Base-by-base conservation (phyloP, 2,113 vertebrate genomes). In the Hydrolagus affinis region DNA sequence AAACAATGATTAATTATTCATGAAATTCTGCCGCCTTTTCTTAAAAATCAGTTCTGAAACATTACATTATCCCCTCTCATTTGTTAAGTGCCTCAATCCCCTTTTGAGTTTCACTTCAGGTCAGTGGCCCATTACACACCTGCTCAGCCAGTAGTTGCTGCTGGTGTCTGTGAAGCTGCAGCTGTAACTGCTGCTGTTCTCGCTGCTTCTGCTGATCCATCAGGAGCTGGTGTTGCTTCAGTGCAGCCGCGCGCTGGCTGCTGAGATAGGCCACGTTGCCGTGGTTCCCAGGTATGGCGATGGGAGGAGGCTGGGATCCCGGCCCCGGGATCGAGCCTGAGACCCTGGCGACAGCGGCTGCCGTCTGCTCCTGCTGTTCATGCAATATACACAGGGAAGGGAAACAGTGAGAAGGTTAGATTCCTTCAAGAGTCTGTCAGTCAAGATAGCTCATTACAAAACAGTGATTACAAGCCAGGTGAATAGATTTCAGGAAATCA, bases 81-180 rank as follows among this genome's bases (percentile, higher is more conserved):
- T 60, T 23, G 56, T n/a, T 70, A 8, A 12, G 56, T 30, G 44
- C 56, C 32, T 21, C 73, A 15, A 9, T 8, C 14, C 17, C 11
- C 30, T 17, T 44, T 44, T 74, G 15, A 23, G 10, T 62, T 80
- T 1, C 30, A 9, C 9, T 14, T 9, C 0, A 21, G 7, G 4
- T 7, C 15, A 2, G 56, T 23, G 17, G 0, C 12, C 64, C 1
- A 30, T 83, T 32, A 83, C 76, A 87, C 88, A 98, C 98, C 97
- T 98, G 97, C 85, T 98, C 96, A 0, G 92, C 96, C 89, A 99
- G 91, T 19, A 98, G 91, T 60, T 94, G 93, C 87, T 97, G 94
- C n/a, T 94, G 95, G 28, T 87, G 90, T 66, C 96, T 95, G 32
- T 96, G 95, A 0, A 96, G 90, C 90, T 96, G 95, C 60, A 96